Percentiles rank a stretch among this genome's conserved stretches.
phyloP scores from a whole-genome alignment of 2,888 invertebrate genomes.

The Pycnomerus fuliginosus region DNA sequence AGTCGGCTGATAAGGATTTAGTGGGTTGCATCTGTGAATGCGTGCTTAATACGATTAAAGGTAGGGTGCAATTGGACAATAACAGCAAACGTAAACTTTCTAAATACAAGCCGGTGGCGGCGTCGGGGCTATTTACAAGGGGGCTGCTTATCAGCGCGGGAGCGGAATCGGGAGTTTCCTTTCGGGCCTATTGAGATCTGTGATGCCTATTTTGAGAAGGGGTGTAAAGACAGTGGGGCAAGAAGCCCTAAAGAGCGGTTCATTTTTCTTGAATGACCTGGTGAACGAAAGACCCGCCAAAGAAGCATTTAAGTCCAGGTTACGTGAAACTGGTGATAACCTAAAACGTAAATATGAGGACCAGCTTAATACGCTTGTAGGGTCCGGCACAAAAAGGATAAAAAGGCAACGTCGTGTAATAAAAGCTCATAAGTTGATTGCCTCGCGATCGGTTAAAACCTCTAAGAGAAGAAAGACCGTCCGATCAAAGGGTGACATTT shows the following conservation, averaged over 20 bases:
- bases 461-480: neutral
- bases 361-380: constrained; percentile 3
- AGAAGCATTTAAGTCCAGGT: constrained; percentile 2
- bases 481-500: too few relatives aligned
- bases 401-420: constrained; percentile 3
- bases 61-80: constrained; percentile 10
- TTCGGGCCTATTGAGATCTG: neutral
- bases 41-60: constrained; percentile 9
- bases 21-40: constrained; percentile 12
- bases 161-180: constrained; percentile 4
- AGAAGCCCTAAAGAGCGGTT: constrained; percentile 1
- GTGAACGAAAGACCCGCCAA: constrained; percentile 6
- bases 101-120: constrained; percentile 10
- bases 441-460: neutral
- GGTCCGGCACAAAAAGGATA: constrained; percentile 4
- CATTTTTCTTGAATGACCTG: constrained; percentile 2
- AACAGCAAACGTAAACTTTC: constrained; percentile 4
- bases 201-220: neutral
- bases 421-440: neutral
- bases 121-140: constrained; percentile 7
- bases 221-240: constrained; percentile 1
- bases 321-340: constrained; percentile 10
- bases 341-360: constrained; percentile 11
- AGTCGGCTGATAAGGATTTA: neutral
- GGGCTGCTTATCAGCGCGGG: constrained; percentile 2